A percentile compares a stretch with the other conserved stretches of the same genome.
Conservation (phyloP, 2,113 vertebrate genomes). For the Nymphicus hollandicus region DNA sequence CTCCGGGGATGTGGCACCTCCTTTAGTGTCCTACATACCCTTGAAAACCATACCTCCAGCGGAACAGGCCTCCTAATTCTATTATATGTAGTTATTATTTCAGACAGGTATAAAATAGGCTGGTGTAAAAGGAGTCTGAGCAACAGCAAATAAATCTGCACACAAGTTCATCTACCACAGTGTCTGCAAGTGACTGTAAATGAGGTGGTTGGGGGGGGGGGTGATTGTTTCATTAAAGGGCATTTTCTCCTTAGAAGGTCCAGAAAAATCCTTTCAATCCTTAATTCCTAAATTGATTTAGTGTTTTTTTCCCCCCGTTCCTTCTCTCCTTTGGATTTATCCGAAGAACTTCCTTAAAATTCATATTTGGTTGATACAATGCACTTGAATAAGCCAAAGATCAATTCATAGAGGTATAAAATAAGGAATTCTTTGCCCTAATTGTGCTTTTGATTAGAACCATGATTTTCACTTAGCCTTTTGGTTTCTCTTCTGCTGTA, state of each 20-base stretch:
- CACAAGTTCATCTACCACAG: background rate
- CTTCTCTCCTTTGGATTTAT: background rate
- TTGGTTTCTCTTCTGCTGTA: background rate
- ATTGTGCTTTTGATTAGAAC: background rate
- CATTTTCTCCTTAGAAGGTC: background rate
- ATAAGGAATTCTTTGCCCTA: background rate
- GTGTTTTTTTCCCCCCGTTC: background rate
- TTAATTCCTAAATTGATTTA: background rate
- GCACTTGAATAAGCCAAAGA: background rate
- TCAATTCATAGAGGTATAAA: background rate
- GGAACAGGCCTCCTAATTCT: background rate
- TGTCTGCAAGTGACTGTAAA: background rate
- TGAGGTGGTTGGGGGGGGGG: background rate
- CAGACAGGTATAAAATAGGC: background rate
- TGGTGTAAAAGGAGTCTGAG: background rate
- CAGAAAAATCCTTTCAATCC: background rate
- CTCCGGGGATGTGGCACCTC: background rate
- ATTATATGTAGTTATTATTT: background rate
- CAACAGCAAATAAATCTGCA: background rate
- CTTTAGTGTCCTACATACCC: background rate
- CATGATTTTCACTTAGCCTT: background rate
- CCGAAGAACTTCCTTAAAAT: accelerated
- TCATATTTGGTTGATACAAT: background rate
- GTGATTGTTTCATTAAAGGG: background rate
- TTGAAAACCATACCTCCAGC: background rate